phyloP scores from a whole-genome alignment of 2,888 invertebrate genomes.

The Melanotus villosus region DNA sequence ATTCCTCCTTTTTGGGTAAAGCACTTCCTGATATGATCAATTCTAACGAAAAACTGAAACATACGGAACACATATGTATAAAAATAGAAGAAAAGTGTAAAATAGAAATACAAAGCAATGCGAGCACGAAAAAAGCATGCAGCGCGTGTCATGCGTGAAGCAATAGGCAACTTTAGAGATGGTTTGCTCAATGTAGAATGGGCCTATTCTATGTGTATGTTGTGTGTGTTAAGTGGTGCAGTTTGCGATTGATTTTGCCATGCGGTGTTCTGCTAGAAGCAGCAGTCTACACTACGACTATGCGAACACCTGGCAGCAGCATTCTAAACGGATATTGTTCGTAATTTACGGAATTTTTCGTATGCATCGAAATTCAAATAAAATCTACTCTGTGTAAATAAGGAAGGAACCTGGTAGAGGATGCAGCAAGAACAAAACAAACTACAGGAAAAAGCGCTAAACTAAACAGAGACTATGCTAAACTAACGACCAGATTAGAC shows the following conservation, averaged over 20 bases:
- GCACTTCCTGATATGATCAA: constrained; percentile 99
- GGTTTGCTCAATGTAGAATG: constrained; percentile 69
- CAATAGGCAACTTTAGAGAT: constrained; percentile 74
- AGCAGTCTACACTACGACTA: constrained; percentile 58
- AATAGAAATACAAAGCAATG: constrained; percentile 26
- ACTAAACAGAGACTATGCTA: constrained; percentile 68
- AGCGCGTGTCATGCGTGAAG: constrained; percentile 62
- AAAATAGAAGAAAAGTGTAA: constrained; percentile 44
- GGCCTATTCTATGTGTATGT: constrained; percentile 61
- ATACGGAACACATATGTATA: constrained; percentile 57
- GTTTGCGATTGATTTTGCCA: constrained; percentile 57
- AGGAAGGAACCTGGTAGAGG: constrained; percentile 43
- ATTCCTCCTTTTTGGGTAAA: constrained; percentile 99
- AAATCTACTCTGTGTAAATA: constrained; percentile 42
- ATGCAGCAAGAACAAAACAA: constrained; percentile 60
- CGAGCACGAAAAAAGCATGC: constrained; percentile 52
- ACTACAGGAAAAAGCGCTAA: constrained; percentile 68
- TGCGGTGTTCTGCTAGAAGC: constrained; percentile 65
- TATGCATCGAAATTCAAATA: constrained; percentile 39
- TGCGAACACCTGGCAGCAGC: constrained; percentile 55
- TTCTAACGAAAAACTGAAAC: constrained; percentile 98
- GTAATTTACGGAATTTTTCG: constrained; percentile 37
- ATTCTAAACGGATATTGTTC: constrained; percentile 38
- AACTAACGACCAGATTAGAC: constrained; percentile 67
- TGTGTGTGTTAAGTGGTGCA: constrained; percentile 54